Evolutionary conservation across 1,140 invertebrate species (phyloP), one percentile per base, ranked within the genome.

Genomic region (Xylocopa sonorina): DNA sequence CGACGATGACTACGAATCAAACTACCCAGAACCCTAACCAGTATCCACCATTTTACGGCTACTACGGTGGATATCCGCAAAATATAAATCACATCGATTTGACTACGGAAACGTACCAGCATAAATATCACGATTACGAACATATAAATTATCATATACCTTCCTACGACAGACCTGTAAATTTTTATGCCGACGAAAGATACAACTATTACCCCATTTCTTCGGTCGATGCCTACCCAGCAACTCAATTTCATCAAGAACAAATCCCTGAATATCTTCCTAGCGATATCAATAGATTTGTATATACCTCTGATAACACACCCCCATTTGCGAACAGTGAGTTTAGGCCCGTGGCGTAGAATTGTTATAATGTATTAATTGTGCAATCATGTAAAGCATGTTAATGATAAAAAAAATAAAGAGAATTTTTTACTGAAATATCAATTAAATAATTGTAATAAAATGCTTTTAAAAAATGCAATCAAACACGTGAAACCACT

Each of bases 51-150:
- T 89, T 83, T 48, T 62, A 67, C 6, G 90, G 89, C 7, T 91
- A 92, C 62, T 92, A 90, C 32, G 86, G 84, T n/a, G 91, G 91
- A 24, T 81, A 87, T 83, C 88, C 90, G 2, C 90, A 91, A 67
- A 77, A 87, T 18, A n/a, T 92, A 21, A 62, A 87, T 0, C 60
- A 90, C 16, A 10, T 91, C 0, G 85, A 87, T 12, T 53, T 92
- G 0, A 91, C 89, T 1, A 88, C 85, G 0, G 63, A 74, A 21
- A 16, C 60, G 16, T 57, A 81, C 51, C 53, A 55, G 0, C 34
- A 55, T n/a, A 50, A 43, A 18, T 77, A 81, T 41, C 64, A 60
- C 10, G 69, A 63, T 55, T 64, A 72, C 57, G 71, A 43, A 1
- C 72, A 48, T 12, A 27, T 73, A 27, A 74, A 76, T 68, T 85